A percentile compares a stretch with the other conserved stretches of the same genome.
Conservation (phyloP, 2,888 invertebrate genomes). For the Clostera curtula region DNA sequence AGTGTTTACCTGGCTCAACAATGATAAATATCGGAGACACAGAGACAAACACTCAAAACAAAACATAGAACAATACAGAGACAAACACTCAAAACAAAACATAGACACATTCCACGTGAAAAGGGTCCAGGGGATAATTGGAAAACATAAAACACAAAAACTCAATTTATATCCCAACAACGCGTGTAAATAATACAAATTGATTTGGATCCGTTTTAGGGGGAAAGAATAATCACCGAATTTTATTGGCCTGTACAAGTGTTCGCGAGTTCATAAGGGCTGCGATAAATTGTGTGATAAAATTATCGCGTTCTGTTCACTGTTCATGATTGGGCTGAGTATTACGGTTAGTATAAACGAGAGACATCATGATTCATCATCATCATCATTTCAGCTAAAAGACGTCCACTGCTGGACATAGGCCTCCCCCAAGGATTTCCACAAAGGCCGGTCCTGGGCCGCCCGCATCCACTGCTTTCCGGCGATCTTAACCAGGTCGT, state of each 20-base stretch:
- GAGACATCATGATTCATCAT: too few relatives aligned
- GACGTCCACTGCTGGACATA: too few relatives aligned
- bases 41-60: too few relatives aligned
- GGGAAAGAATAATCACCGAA: constrained; percentile 41
- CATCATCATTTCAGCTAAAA: too few relatives aligned
- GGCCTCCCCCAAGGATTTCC: too few relatives aligned
- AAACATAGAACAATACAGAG: too few relatives aligned
- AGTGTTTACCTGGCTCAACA: too few relatives aligned
- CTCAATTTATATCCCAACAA: constrained; percentile 35
- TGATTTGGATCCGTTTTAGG: constrained; percentile 44
- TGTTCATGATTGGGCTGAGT: constrained; percentile 10
- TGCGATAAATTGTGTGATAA: constrained; percentile 42
- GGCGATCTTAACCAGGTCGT: too few relatives aligned
- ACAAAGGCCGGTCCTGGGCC: too few relatives aligned
- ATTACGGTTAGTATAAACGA: too few relatives aligned
- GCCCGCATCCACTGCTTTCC: too few relatives aligned
- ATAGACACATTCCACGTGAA: constrained; percentile 26
- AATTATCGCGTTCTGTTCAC: constrained; percentile 39
- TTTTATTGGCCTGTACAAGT: constrained; percentile 42
- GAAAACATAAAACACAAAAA: constrained; percentile 40
- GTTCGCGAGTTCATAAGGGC: constrained; percentile 46
- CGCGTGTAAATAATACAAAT: constrained; percentile 38
- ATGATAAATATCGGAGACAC: too few relatives aligned
- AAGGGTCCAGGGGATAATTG: constrained; percentile 35
- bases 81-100: constrained; percentile 25